phyloP scores from a whole-genome alignment of 1,140 invertebrate species.

The Drosophila funebris region DNA sequence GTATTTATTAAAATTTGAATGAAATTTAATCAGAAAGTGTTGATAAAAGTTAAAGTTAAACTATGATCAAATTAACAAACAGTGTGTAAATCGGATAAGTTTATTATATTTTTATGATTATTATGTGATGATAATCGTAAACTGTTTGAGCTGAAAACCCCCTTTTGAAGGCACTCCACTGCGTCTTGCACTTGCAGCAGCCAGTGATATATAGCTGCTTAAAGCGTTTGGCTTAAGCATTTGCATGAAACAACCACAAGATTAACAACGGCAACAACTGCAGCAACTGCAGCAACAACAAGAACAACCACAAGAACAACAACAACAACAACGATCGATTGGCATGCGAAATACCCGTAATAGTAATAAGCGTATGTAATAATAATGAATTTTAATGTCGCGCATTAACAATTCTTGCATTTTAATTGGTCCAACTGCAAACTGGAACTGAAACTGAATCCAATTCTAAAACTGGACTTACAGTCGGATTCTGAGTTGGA shows the following conservation, averaged over 20 bases:
- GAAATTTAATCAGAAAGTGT: too few relatives aligned
- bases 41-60: neutral
- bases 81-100: neutral
- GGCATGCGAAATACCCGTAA: conserved; percentile 59
- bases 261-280: conserved; percentile 11
- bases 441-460: conserved; percentile 9
- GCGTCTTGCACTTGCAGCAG: neutral
- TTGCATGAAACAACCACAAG: conserved; percentile 50
- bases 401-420: conserved; percentile 82
- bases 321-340: conserved; percentile 50
- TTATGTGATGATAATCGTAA: too few relatives aligned
- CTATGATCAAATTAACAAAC: neutral
- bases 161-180: neutral
- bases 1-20: too few relatives aligned
- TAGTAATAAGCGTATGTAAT: conserved; percentile 79
- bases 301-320: conserved; percentile 18
- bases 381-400: conserved; percentile 82
- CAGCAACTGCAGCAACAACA: conserved; percentile 13
- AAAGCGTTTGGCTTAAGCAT: conserved; percentile 59
- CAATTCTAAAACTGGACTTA: conserved; percentile 6
- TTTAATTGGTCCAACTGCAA: conserved; percentile 71
- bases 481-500: neutral
- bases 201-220: conserved; percentile 29
- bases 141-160: too few relatives aligned
- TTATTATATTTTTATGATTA: too few relatives aligned